Conservation (phyloP, 1,140 invertebrate genomes). For the Chelonus insularis region DNA sequence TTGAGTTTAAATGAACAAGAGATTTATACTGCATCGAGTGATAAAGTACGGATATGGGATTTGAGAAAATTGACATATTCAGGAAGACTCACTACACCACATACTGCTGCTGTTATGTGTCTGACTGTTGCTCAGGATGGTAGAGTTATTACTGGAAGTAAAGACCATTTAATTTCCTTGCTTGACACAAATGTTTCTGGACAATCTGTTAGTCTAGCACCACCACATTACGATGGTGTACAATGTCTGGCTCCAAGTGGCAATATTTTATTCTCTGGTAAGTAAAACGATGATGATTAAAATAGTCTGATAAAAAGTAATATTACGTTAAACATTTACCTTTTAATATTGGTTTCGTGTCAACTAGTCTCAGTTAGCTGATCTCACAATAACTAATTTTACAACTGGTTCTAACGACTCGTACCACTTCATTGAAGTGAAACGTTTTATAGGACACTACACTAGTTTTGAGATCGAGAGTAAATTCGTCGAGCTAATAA, state of each 20-base stretch:
- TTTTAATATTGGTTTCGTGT: too few species aligned
- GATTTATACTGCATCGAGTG: conserved; percentile 78
- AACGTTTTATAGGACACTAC: too few species aligned
- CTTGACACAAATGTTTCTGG: conserved; percentile 62
- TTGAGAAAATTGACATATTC: conserved; percentile 75
- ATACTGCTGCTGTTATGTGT: conserved; percentile 86
- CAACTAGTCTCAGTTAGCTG: too few species aligned
- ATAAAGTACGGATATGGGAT: conserved; percentile 84
- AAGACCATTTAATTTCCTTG: conserved; percentile 79
- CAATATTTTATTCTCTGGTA: conserved; percentile 75
- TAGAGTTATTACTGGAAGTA: conserved; percentile 80
- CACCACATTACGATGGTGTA: conserved; percentile 91
- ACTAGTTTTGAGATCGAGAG: too few species aligned
- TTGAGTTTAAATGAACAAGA: conserved; percentile 62
- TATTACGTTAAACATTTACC: too few species aligned
- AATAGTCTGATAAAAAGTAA: too few species aligned
- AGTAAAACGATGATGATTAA: too few species aligned
- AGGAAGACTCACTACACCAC: conserved; percentile 80
- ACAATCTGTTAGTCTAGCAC: conserved; percentile 75
- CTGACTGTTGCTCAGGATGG: conserved; percentile 69
- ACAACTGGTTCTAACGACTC: too few species aligned
- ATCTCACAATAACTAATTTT: too few species aligned
- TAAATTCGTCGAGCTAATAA: too few species aligned
- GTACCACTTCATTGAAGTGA: too few species aligned
- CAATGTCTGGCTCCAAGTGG: conserved; percentile 74